Percentiles rank a stretch among this genome's conserved stretches.
Evolutionary conservation across 1,140 invertebrate species (phyloP).

Genomic region (Penaeus indicus): DNA sequence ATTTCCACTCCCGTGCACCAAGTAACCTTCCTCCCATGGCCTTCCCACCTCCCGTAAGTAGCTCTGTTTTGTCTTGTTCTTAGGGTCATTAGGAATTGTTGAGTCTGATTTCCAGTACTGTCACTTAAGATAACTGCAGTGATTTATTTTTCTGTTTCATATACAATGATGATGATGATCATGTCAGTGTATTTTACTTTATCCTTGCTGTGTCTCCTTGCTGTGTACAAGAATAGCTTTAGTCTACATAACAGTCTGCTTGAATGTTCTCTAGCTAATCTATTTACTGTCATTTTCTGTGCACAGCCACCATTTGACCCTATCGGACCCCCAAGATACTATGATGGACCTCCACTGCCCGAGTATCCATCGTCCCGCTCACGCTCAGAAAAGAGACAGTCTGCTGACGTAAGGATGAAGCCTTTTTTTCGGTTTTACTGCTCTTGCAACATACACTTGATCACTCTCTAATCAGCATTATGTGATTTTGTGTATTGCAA

Average conservation of each 20-base stretch:
- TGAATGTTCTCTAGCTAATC: constrained; percentile 77
- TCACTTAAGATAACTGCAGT: no score
- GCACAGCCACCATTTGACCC: constrained; percentile 78
- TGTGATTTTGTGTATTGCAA: no score
- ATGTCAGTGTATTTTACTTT: no score
- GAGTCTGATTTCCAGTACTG: no score
- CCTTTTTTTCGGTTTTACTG: not conserved
- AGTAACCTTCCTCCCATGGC: constrained; percentile 75
- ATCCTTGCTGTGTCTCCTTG: not conserved
- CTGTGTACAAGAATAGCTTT: not conserved
- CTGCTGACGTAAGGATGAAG: constrained; percentile 46
- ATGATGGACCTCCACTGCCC: constrained; percentile 79
- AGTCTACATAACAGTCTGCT: not conserved
- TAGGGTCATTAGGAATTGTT: constrained; percentile 85
- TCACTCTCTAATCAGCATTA: no score
- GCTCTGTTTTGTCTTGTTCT: constrained; percentile 72
- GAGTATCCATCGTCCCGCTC: constrained; percentile 71
- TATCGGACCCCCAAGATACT: constrained; percentile 82
- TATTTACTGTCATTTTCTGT: constrained; percentile 74
- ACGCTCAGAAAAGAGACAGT: constrained; percentile 61
- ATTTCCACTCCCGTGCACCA: constrained; percentile 71
- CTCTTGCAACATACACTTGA: not conserved
- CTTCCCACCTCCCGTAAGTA: constrained; percentile 63
- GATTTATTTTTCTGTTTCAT: no score
- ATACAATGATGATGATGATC: no score